Percentiles rank a stretch among this genome's conserved stretches.
phyloP scores from a whole-genome alignment of 2,113 vertebrate genomes.

The Chelonoidis abingdonii region DNA sequence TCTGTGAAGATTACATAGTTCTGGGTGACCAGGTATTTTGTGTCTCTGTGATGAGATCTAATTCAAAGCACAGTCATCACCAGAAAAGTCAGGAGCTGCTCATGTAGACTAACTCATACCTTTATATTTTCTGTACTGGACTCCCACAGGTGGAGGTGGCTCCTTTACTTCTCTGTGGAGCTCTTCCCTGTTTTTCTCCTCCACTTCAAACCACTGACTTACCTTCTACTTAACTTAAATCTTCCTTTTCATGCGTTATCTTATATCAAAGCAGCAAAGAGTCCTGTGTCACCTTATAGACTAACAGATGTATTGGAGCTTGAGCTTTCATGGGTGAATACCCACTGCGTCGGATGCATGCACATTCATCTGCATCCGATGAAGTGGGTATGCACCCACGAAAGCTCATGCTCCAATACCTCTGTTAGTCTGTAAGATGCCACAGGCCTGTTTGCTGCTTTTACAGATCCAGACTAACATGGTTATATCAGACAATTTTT shows the following conservation, averaged over 20 bases:
- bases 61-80: background rate
- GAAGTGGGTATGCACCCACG: no score
- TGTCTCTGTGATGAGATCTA: background rate
- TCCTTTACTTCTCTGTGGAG: background rate
- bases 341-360: no score
- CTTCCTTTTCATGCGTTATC: background rate
- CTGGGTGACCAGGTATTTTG: background rate
- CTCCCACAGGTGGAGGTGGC: background rate
- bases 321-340: no score
- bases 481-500: background rate
- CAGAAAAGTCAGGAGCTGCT: background rate
- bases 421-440: no score
- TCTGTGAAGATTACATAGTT: background rate
- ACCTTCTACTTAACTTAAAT: background rate
- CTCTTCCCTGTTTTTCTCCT: background rate
- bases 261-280: background rate
- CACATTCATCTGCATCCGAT: no score
- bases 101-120: background rate
- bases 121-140: background rate
- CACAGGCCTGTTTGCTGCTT: no score
- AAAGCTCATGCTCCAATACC: no score
- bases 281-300: no score
- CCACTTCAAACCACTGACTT: background rate
- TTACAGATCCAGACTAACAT: no score
- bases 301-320: no score